Conservation (phyloP, 2,113 vertebrate genomes). For the Erpornis zantholeuca region DNA sequence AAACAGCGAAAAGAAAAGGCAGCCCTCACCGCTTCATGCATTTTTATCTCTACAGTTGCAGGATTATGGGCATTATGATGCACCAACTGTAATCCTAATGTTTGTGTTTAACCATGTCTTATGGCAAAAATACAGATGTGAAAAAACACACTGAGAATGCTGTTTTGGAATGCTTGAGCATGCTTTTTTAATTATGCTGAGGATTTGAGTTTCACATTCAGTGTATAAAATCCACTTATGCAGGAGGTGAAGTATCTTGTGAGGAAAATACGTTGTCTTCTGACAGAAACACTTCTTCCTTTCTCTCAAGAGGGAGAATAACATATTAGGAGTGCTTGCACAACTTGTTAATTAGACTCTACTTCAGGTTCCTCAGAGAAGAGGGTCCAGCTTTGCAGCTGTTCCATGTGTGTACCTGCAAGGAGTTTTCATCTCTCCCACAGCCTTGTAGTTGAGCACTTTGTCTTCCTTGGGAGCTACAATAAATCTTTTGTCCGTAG, state of each 20-base stretch:
- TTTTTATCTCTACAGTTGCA: not conserved
- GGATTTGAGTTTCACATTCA: not conserved
- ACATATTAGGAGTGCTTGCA: not conserved
- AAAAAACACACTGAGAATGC: not conserved
- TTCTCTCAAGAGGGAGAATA: not conserved
- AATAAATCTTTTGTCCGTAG: not conserved
- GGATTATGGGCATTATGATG: not conserved
- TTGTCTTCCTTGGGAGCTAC: not conserved
- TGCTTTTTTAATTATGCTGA: not conserved
- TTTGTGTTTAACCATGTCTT: not conserved
- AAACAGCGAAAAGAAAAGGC: not conserved
- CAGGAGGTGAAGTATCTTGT: not conserved
- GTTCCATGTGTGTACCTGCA: not conserved
- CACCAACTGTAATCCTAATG: not conserved
- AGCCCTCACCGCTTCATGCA: not conserved
- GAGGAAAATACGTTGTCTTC: not conserved
- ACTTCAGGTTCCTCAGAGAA: not conserved
- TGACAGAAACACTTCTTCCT: not conserved
- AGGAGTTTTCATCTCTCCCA: not conserved
- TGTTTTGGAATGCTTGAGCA: not conserved
- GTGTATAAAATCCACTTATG: not conserved
- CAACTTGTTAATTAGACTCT: not conserved
- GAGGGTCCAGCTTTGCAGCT: not conserved
- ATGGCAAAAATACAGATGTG: not conserved
- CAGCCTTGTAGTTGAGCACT: not conserved